Conservation (phyloP, 1,140 invertebrate genomes). For the Hycleus phaleratus region DNA sequence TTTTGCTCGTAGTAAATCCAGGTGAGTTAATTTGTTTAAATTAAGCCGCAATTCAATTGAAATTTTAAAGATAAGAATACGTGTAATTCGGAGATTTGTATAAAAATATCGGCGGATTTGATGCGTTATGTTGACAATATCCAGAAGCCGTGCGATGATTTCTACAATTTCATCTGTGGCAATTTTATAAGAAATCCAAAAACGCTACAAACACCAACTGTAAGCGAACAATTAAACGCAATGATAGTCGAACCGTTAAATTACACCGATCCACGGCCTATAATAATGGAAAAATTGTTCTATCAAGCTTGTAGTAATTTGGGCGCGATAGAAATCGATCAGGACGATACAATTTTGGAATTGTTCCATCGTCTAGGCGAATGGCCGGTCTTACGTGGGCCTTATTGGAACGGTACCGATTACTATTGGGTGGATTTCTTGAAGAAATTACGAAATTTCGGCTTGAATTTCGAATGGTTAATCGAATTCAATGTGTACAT, state of each 20-base stretch:
- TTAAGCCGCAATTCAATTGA: no score
- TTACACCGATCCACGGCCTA: not conserved
- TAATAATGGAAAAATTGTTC: constrained; percentile 3
- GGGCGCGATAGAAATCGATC: constrained; percentile 4
- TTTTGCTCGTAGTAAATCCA: not conserved
- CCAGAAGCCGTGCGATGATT: not conserved
- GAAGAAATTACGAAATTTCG: constrained; percentile 52
- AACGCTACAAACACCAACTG: not conserved
- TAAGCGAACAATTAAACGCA: not conserved
- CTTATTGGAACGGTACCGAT: constrained; percentile 6
- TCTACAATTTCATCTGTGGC: constrained; percentile 5
- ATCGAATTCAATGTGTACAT: constrained; percentile 1
- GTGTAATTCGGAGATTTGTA: constrained; percentile 4
- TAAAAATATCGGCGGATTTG: constrained; percentile 1
- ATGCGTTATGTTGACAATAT: not conserved
- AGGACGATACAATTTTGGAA: constrained; percentile 40
- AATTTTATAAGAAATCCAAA: not conserved
- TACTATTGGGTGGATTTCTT: constrained; percentile 38
- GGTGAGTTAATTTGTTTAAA: not conserved
- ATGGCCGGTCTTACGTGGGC: constrained; percentile 15
- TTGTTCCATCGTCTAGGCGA: constrained; percentile 53
- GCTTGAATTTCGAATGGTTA: constrained; percentile 32
- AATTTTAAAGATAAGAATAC: not conserved
- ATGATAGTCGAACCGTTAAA: not conserved
- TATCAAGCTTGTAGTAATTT: constrained; percentile 2